phyloP scores from a whole-genome alignment of 2,797 vertebrate species.

The Vultur gryphus region DNA sequence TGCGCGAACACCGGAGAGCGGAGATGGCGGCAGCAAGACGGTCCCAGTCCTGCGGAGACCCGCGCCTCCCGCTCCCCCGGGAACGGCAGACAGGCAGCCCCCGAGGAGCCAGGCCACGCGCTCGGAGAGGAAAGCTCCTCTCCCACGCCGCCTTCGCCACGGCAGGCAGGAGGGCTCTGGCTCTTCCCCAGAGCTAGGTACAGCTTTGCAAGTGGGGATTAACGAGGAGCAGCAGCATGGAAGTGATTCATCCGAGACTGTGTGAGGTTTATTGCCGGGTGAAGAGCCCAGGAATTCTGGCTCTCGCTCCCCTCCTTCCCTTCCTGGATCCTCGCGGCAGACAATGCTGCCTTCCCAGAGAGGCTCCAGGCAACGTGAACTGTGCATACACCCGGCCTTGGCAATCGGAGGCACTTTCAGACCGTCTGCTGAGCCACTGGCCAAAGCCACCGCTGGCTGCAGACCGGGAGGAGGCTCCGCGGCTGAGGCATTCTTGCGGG shows the following conservation, averaged over 20 bases:
- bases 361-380: not conserved
- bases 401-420: not conserved
- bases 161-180: not conserved
- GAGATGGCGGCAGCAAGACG: accelerated
- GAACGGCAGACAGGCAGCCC: accelerated
- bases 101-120: not conserved
- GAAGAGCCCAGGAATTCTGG: not conserved
- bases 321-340: not conserved
- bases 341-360: not conserved
- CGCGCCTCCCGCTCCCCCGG: not conserved
- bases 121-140: not conserved
- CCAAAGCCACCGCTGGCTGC: not conserved
- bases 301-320: not conserved
- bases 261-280: not conserved
- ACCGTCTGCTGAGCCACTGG: not conserved
- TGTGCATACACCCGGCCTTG: not conserved
- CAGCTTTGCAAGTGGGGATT: not conserved
- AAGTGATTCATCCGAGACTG: not conserved
- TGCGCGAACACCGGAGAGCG: accelerated
- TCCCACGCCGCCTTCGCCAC: accelerated
- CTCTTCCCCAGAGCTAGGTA: not conserved
- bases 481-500: not conserved
- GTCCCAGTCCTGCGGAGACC: not conserved
- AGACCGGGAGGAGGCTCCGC: not conserved
- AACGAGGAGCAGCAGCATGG: not conserved